A percentile compares a stretch with the other conserved stretches of the same genome.
phyloP scores from a whole-genome alignment of 1,140 invertebrate genomes.

The Lanistes nyassanus region DNA sequence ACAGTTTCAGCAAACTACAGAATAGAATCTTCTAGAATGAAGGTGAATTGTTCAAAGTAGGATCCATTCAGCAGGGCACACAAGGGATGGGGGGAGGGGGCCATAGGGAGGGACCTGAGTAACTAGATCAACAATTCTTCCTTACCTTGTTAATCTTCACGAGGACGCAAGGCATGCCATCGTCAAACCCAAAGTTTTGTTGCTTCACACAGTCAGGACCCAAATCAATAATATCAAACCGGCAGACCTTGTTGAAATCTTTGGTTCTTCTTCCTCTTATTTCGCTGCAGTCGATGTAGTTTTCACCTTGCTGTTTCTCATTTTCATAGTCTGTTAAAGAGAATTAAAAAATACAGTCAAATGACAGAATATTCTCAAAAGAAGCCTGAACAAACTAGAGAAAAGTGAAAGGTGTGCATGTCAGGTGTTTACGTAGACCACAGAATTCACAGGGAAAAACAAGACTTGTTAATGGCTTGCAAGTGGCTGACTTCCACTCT shows the following conservation, averaged over 20 bases:
- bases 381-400: not conserved
- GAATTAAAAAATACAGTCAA: not conserved
- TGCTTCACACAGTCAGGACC: constrained; percentile 54
- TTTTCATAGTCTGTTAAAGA: constrained; percentile 57
- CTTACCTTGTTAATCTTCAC: constrained; percentile 59
- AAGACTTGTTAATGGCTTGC: too few relatives aligned
- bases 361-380: not conserved
- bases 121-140: not conserved
- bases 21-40: too few relatives aligned
- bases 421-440: too few relatives aligned
- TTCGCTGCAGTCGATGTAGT: constrained; percentile 41
- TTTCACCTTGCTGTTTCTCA: constrained; percentile 51
- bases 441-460: too few relatives aligned
- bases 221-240: constrained; percentile 41
- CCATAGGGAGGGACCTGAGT: too few relatives aligned
- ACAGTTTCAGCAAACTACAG: too few relatives aligned
- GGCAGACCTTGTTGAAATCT: constrained; percentile 50
- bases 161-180: constrained; percentile 59
- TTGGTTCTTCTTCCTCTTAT: constrained; percentile 22
- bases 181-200: constrained; percentile 62
- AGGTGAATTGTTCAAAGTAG: too few relatives aligned
- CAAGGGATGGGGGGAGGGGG: too few relatives aligned
- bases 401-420: too few relatives aligned
- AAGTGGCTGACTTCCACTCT: too few relatives aligned
- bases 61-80: too few relatives aligned